phyloP scores from a whole-genome alignment of 2,888 invertebrate genomes.

The Eurytoma adleriae region DNA sequence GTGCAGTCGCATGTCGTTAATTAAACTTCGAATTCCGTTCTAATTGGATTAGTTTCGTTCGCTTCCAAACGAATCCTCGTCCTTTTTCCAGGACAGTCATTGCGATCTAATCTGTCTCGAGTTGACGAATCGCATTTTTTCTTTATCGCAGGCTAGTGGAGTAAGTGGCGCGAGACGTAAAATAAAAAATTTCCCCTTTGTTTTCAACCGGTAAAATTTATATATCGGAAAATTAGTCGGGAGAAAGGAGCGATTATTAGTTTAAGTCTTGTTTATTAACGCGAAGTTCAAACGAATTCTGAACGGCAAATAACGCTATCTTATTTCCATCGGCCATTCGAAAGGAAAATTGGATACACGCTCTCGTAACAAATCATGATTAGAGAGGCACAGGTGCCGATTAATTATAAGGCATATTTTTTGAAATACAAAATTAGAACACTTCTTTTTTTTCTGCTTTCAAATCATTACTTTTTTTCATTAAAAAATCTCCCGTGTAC shows the following conservation, averaged over 20 bases:
- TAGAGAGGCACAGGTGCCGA: too few species aligned
- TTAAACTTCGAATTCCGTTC: conserved; percentile 68
- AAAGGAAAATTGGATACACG: conserved; percentile 11
- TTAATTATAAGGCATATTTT: too few species aligned
- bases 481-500: neutral
- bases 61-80: conserved; percentile 42
- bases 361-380: conserved; percentile 25
- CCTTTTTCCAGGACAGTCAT: conserved; percentile 19
- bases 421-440: too few species aligned
- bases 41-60: conserved; percentile 68
- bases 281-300: neutral
- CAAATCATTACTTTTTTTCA: neutral
- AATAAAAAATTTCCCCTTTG: neutral
- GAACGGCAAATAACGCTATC: conserved; percentile 5
- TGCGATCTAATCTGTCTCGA: conserved; percentile 36
- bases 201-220: neutral
- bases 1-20: conserved; percentile 58
- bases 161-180: neutral
- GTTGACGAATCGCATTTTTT: conserved; percentile 39
- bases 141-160: neutral
- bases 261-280: neutral
- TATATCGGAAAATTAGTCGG: neutral
- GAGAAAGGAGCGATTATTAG: neutral
- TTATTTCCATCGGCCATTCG: conserved; percentile 10
- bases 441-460: neutral